Evolutionary conservation across 2,113 vertebrate species (phyloP), one percentile per base, ranked within the genome.

Genomic region (Pogona vitticeps): DNA sequence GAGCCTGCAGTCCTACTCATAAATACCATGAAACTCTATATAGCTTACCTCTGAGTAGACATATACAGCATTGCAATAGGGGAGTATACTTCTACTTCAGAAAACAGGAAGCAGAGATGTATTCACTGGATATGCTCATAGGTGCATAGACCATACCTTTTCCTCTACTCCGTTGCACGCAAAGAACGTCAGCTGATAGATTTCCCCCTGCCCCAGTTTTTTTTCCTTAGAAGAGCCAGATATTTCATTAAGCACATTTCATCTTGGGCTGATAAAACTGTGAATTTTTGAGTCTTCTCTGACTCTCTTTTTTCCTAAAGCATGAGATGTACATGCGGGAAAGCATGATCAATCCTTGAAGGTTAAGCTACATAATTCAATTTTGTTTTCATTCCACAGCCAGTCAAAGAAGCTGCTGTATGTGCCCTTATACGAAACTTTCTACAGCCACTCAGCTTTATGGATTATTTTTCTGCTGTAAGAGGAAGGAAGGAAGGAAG

Each of bases 291-390:
- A 3, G 2, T 31, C 0, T 58, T 59, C 8, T 71, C 15, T 28
- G 3, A 0, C 46, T 52, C 10, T 52, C 46, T 52, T 52, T 52
- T 21, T 65, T 21, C 36, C 20, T 38, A 72, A 77, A n/a, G 38
- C 14, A 13, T 0, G 7, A 42, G 5, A 23, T 18, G 23, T 1
- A 9, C 0, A 59, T 1, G 6, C 1, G 81, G 68, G 3, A 0
- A 2, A 0, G 65, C 63, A 6, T 13, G 46, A 65, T 59, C 31
- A 40, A 28, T 26, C 10, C n/a, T n/a, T 46, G 42, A 52, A 68
- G n/a, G n/a, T 36, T 36, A 38, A 38, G 71, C n/a, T 88, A 21
- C 20, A 84, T 21, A 84, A 20, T 46, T 83, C 65, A 83, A 23
- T 58, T 75, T 59, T 61, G 58, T 15, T 23, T 10, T 26, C 36